Evolutionary conservation across 2,797 vertebrate species (phyloP).

Genomic region (Rhinella marina): DNA sequence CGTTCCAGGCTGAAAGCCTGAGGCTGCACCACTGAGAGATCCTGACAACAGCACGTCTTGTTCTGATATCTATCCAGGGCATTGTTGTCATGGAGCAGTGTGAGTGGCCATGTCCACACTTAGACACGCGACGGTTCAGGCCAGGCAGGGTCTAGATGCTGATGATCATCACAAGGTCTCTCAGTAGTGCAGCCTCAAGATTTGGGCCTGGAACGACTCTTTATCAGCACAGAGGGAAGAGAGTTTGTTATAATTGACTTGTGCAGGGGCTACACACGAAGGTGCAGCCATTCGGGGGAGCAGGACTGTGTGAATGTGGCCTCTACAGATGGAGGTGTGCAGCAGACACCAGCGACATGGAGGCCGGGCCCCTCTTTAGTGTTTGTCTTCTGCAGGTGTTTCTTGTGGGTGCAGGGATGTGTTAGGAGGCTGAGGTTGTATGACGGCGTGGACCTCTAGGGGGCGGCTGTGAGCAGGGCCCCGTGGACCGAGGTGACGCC

Average conservation of each 20-base stretch:
- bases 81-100: background rate
- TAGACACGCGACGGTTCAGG: background rate
- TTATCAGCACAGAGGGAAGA: background rate
- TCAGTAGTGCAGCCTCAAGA: background rate
- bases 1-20: background rate
- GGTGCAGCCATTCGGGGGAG: background rate
- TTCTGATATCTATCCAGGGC: background rate
- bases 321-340: background rate
- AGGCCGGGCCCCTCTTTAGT: background rate
- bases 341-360: background rate
- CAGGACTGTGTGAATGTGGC: background rate
- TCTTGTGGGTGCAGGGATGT: background rate
- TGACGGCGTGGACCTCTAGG: background rate
- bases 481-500: background rate
- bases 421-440: background rate
- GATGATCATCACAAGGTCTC: background rate
- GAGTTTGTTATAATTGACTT: background rate
- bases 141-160: background rate
- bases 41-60: background rate
- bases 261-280: background rate
- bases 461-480: background rate
- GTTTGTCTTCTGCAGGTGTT: background rate
- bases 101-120: background rate
- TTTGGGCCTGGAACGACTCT: background rate
- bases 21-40: background rate